A percentile compares a stretch with the other conserved stretches of the same genome.
phyloP scores from a whole-genome alignment of 2,888 invertebrate species.

The Dysmachus trigonus region DNA sequence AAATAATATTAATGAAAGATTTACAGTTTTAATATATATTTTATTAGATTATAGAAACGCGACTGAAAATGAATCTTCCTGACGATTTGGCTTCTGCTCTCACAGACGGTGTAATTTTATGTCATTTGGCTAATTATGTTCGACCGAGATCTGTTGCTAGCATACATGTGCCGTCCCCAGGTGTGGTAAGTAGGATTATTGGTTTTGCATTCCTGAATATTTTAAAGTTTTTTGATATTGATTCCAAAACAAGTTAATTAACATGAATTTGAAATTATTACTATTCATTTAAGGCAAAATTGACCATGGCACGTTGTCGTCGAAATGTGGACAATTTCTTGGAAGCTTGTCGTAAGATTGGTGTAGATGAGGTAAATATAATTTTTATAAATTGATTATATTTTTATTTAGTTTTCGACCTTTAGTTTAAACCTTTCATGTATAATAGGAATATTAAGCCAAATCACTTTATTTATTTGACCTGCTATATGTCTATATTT shows the following conservation, averaged over 20 bases:
- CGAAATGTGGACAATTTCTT: slow-evolving; percentile 95
- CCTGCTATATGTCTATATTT: no score
- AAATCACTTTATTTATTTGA: no score
- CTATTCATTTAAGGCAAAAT: slow-evolving; percentile 83
- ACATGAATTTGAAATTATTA: background rate
- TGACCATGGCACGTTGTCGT: slow-evolving; percentile 94
- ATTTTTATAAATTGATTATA: background rate
- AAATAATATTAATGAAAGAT: slow-evolving; percentile 57
- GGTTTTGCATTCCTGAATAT: background rate
- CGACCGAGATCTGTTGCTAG: slow-evolving; percentile 90
- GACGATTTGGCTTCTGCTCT: slow-evolving; percentile 85
- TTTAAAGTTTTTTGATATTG: no score
- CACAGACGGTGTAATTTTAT: slow-evolving; percentile 91
- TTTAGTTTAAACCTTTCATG: background rate
- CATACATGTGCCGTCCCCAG: slow-evolving; percentile 93
- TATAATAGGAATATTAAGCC: no score
- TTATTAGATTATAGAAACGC: slow-evolving; percentile 84
- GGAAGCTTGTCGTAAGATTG: slow-evolving; percentile 92
- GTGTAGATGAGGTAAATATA: slow-evolving; percentile 88
- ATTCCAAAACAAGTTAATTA: no score
- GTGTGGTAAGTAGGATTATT: slow-evolving; percentile 74
- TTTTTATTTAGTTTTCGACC: background rate
- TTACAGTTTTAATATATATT: slow-evolving; percentile 12
- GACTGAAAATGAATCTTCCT: slow-evolving; percentile 89
- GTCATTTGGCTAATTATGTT: slow-evolving; percentile 93